Percentiles rank a stretch among this genome's conserved stretches.
These are phyloP conservation scores for Scarus forsteni DNA, from an alignment of 2,797 vertebrate species.

Conservation along the genomic window DNA sequence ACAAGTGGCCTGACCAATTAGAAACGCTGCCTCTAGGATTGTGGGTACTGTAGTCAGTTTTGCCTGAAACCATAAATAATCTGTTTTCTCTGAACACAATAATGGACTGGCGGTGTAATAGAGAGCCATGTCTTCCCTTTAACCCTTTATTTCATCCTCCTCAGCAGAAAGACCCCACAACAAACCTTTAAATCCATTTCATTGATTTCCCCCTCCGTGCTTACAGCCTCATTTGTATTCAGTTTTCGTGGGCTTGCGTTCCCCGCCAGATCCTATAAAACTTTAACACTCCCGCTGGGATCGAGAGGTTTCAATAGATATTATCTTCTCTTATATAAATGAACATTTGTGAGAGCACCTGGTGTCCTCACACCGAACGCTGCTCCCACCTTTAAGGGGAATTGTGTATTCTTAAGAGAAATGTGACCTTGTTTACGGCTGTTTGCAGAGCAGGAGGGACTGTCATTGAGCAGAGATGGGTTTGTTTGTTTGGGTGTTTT, in stretches of 20 bases:
- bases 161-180: background rate
- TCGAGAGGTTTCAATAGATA: conserved; percentile 7
- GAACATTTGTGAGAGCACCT: conserved; percentile 9
- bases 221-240: conserved; percentile 11
- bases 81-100: background rate
- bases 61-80: background rate
- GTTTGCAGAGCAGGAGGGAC: conserved; percentile 1
- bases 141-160: background rate
- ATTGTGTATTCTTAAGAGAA: background rate
- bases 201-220: background rate
- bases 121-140: background rate
- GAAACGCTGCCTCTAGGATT: too few relatives aligned
- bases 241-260: background rate
- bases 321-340: conserved; percentile 19
- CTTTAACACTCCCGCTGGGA: background rate
- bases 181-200: background rate
- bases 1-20: too few relatives aligned
- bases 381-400: background rate
- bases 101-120: background rate
- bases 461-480: background rate
- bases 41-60: too few relatives aligned
- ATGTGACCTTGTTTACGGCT: conserved; percentile 2
- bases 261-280: conserved; percentile 2
- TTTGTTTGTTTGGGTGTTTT: conserved; percentile 1
- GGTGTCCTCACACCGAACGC: background rate